A percentile compares a stretch with the other conserved stretches of the same genome.
phyloP scores from a whole-genome alignment of 2,888 invertebrate species.

The Apamea crenata region DNA sequence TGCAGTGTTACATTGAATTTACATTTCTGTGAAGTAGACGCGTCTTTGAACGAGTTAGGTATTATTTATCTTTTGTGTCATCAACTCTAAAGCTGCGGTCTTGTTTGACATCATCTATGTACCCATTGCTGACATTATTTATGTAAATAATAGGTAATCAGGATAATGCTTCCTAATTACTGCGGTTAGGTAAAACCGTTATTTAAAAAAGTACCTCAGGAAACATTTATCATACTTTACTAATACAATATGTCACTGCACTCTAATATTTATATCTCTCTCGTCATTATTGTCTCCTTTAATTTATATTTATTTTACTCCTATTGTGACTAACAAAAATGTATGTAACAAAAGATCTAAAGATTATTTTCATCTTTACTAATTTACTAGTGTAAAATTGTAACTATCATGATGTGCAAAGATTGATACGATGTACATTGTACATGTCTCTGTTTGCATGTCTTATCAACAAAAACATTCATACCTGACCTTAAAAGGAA shows the following conservation, averaged over 20 bases:
- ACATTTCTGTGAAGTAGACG: conserved; percentile 46
- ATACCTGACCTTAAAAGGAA: conserved; percentile 69
- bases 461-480: conserved; percentile 71
- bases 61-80: conserved; percentile 63
- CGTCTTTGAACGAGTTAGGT: conserved; percentile 24
- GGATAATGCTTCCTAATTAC: conserved; percentile 33
- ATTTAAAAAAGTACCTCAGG: conserved; percentile 12
- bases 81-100: conserved; percentile 36
- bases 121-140: conserved; percentile 39
- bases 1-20: conserved; percentile 49
- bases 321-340: conserved; percentile 42
- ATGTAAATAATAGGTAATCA: conserved; percentile 47
- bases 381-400: conserved; percentile 50
- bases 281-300: conserved; percentile 2
- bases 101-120: conserved; percentile 45
- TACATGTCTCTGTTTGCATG: conserved; percentile 62
- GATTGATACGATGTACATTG: conserved; percentile 67
- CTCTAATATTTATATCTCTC: background rate
- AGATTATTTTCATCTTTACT: conserved; percentile 31
- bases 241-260: conserved; percentile 8
- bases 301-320: background rate
- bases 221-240: conserved; percentile 22
- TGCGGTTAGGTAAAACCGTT: conserved; percentile 35
- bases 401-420: conserved; percentile 59
- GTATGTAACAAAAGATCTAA: conserved; percentile 32